A percentile compares a stretch with the other conserved stretches of the same genome.
phyloP scores from a whole-genome alignment of 2,797 vertebrate species.

The Dendrocincla fuliginosa region DNA sequence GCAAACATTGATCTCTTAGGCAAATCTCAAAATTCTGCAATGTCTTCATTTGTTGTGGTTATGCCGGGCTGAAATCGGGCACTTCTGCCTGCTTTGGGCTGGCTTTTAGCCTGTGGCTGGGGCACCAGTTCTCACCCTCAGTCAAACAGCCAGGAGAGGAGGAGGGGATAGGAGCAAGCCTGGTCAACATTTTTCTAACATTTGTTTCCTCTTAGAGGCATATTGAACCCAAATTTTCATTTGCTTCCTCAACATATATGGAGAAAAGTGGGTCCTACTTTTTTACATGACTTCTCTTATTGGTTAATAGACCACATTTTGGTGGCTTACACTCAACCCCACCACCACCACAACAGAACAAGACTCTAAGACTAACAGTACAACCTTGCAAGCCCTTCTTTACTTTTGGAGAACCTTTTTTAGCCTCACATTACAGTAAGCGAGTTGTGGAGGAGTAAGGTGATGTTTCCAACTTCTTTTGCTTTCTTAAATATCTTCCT shows the following conservation, averaged over 20 bases:
- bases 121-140: not conserved
- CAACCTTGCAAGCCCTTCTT: not conserved
- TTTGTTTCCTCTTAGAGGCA: not conserved
- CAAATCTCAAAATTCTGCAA: not conserved
- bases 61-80: not conserved
- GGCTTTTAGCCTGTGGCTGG: not conserved
- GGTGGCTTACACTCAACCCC: not conserved
- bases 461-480: not conserved
- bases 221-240: not conserved
- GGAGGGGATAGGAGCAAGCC: not conserved
- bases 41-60: not conserved
- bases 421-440: not conserved
- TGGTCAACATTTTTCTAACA: not conserved
- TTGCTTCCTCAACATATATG: not conserved
- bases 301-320: not conserved
- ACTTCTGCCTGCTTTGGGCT: not conserved
- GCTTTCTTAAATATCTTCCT: not conserved
- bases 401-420: not conserved
- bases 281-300: not conserved
- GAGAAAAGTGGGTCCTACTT: not conserved
- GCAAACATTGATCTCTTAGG: not conserved
- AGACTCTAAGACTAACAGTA: not conserved
- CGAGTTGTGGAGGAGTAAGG: not conserved
- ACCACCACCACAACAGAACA: not conserved
- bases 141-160: not conserved